Conservation (phyloP, 2,797 vertebrate genomes). For the Lates japonicus region DNA sequence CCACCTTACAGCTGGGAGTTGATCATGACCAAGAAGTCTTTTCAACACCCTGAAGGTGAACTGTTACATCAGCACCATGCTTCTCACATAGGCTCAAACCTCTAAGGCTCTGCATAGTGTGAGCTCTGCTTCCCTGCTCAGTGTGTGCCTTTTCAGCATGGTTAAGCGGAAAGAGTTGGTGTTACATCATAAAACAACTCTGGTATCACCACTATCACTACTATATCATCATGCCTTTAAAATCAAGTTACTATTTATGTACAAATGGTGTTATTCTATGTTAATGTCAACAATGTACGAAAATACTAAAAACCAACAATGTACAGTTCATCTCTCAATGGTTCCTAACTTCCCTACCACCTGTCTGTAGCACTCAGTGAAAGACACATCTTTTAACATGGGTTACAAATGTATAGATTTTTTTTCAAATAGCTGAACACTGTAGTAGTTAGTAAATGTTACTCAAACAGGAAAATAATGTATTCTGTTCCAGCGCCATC, state of each 20-base stretch:
- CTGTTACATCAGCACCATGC: background rate
- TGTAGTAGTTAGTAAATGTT: too few species aligned
- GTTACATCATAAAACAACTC: background rate
- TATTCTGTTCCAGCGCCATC: background rate
- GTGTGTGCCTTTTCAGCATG: background rate
- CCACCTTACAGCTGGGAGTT: slow-evolving; percentile 26
- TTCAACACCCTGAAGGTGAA: slow-evolving; percentile 18
- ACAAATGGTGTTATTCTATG: background rate
- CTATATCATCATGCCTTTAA: background rate
- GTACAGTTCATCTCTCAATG: background rate
- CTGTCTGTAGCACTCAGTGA: background rate
- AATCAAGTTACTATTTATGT: background rate
- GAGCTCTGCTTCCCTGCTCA: background rate
- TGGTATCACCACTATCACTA: background rate
- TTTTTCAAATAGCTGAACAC: background rate
- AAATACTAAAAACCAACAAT: too few species aligned
- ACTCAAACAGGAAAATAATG: background rate
- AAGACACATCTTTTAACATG: background rate
- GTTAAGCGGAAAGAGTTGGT: background rate
- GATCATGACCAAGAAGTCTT: slow-evolving; percentile 6
- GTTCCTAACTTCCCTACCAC: background rate
- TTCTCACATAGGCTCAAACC: background rate
- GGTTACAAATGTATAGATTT: background rate
- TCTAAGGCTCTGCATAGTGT: background rate
- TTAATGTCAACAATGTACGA: too few species aligned